Conservation (phyloP, 2,888 invertebrate genomes). For the Branchipolynoe longqiensis region DNA sequence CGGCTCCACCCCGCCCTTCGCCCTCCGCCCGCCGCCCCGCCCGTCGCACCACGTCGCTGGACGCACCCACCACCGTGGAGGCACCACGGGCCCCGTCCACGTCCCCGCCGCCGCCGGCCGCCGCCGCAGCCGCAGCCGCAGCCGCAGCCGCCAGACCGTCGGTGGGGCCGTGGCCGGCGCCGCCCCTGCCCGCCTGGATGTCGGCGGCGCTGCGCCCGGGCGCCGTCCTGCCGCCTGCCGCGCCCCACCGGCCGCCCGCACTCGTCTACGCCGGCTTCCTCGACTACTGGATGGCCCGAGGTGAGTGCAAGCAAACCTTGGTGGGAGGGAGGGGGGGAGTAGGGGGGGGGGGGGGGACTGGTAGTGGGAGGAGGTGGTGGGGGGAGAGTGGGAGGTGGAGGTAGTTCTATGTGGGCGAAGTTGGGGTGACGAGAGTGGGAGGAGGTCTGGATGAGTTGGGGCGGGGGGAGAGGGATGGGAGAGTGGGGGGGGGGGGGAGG, state of each 20-base stretch:
- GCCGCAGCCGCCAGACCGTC: too few relatives aligned
- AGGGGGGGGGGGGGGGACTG: too few relatives aligned
- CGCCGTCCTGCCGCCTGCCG: background rate
- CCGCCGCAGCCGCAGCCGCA: background rate
- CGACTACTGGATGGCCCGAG: constrained; percentile 53
- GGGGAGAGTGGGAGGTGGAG: background rate
- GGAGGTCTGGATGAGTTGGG: too few relatives aligned
- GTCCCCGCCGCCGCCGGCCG: constrained; percentile 27
- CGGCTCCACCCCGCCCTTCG: too few relatives aligned
- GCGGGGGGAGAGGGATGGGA: too few relatives aligned
- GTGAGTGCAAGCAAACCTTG: constrained; percentile 28
- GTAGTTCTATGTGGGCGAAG: background rate
- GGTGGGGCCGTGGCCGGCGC: constrained; percentile 27
- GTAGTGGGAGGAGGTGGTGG: too few relatives aligned
- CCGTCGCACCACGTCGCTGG: constrained; percentile 11
- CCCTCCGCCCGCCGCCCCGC: background rate
- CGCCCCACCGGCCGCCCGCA: constrained; percentile 28
- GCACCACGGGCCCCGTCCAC: background rate
- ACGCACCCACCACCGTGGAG: too few relatives aligned
- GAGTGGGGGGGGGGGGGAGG: too few relatives aligned
- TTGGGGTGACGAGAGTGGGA: background rate
- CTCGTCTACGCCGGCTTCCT: constrained; percentile 54
- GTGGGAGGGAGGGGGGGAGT: background rate
- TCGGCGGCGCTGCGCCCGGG: background rate
- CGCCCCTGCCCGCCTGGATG: constrained; percentile 10